These are phyloP conservation scores for Leucoraja erinaceus DNA, from an alignment of 2,113 vertebrate genomes.

Conservation along the genomic window DNA sequence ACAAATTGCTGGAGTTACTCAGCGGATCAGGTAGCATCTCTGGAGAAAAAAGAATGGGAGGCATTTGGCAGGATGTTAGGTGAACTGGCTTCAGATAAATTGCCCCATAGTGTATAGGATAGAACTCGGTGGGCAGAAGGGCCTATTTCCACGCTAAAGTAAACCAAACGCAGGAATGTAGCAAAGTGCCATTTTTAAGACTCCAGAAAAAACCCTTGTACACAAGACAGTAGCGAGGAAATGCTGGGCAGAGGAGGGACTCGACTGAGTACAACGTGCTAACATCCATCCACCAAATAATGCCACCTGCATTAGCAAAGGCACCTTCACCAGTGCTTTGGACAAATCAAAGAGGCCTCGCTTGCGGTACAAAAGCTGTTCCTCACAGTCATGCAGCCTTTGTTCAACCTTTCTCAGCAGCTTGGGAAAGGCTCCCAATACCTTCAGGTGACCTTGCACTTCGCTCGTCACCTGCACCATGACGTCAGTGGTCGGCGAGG, in stretches of 20 bases:
- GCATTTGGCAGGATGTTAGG: too few relatives aligned
- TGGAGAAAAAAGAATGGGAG: too few relatives aligned
- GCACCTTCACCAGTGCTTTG: constrained; percentile 63
- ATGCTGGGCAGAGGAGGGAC: background rate
- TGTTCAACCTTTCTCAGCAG: constrained; percentile 56
- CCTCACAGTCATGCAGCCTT: constrained; percentile 59
- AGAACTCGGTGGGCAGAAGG: too few relatives aligned
- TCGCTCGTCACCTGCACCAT: constrained; percentile 62
- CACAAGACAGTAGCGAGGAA: background rate
- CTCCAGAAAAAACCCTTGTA: background rate
- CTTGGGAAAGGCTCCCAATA: constrained; percentile 55
- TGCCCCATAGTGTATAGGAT: too few relatives aligned
- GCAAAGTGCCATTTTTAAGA: background rate
- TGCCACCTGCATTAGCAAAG: constrained; percentile 29
- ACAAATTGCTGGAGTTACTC: too few relatives aligned
- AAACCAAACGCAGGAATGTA: background rate
- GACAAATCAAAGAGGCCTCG: constrained; percentile 55
- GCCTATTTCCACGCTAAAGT: too few relatives aligned
- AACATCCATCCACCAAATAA: background rate
- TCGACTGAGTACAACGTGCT: background rate
- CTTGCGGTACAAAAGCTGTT: constrained; percentile 54
- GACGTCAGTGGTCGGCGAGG: constrained; percentile 43
- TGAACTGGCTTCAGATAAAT: too few relatives aligned
- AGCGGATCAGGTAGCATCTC: too few relatives aligned
- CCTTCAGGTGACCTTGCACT: constrained; percentile 54